Evolutionary conservation across 2,113 vertebrate species (phyloP).

Genomic region (Rattus rattus): DNA sequence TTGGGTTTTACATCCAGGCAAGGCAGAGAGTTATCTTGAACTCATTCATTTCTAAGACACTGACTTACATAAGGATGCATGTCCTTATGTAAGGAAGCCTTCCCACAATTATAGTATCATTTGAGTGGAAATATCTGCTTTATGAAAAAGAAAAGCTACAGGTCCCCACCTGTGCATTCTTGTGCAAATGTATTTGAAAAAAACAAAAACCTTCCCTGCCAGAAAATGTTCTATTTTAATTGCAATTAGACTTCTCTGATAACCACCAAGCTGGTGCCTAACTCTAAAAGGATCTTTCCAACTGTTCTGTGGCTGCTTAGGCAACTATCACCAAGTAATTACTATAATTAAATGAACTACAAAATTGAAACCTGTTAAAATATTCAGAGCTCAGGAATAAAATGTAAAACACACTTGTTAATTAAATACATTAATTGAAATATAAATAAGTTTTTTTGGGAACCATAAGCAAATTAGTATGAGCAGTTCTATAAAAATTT

Average conservation of each 20-base stretch:
- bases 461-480: conserved; percentile 56
- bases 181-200: conserved; percentile 58
- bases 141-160: conserved; percentile 48
- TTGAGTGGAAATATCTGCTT: neutral
- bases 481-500: neutral
- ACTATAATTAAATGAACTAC: conserved; percentile 69
- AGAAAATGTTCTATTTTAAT: conserved; percentile 69
- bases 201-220: conserved; percentile 41
- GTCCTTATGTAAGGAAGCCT: conserved; percentile 14
- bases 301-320: conserved; percentile 79
- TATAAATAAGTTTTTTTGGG: conserved; percentile 58
- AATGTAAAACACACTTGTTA: conserved; percentile 63
- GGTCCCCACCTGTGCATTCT: conserved; percentile 42
- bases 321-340: conserved; percentile 72
- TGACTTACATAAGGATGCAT: conserved; percentile 28
- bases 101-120: conserved; percentile 52
- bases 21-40: conserved; percentile 76
- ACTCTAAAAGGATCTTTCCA: conserved; percentile 75
- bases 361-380: conserved; percentile 75
- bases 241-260: conserved; percentile 69
- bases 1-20: conserved; percentile 78
- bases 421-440: conserved; percentile 73
- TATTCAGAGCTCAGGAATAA: conserved; percentile 71
- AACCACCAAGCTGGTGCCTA: conserved; percentile 73
- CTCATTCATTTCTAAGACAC: conserved; percentile 37